Percentiles rank a stretch among this genome's conserved stretches.
Evolutionary conservation across 2,113 vertebrate species (phyloP).

Genomic region (Paralichthys olivaceus): DNA sequence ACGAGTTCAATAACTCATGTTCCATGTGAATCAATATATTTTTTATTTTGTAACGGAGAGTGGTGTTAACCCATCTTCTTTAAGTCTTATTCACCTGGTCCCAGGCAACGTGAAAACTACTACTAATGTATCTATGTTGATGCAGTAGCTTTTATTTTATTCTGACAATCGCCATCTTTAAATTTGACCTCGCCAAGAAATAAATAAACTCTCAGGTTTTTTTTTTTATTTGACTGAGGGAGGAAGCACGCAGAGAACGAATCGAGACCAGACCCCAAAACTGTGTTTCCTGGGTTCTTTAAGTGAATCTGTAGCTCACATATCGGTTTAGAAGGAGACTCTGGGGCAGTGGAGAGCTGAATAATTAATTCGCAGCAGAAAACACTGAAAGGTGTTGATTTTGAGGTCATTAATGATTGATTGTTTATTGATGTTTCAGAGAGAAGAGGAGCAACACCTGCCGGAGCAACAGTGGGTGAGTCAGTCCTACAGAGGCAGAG

Average conservation of each 20-base stretch:
- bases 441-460: conserved; percentile 7
- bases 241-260: no score
- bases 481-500: neutral
- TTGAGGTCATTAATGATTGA: conserved; percentile 26
- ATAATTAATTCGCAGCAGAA: conserved; percentile 9
- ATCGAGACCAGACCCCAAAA: no score
- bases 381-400: conserved; percentile 16
- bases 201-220: no score
- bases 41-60: neutral
- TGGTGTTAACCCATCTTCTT: neutral
- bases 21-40: neutral
- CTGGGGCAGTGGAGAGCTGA: neutral
- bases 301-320: neutral
- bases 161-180: conserved; percentile 9
- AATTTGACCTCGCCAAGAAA: neutral
- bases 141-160: no score
- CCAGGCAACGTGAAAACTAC: no score
- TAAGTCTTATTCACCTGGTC: no score
- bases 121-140: no score
- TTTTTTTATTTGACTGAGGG: no score
- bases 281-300: neutral
- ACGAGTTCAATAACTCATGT: neutral
- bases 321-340: neutral
- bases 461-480: neutral
- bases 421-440: conserved; percentile 14